Base-by-base conservation (phyloP, 2,113 vertebrate species). In the Percina caprodes region DNA sequence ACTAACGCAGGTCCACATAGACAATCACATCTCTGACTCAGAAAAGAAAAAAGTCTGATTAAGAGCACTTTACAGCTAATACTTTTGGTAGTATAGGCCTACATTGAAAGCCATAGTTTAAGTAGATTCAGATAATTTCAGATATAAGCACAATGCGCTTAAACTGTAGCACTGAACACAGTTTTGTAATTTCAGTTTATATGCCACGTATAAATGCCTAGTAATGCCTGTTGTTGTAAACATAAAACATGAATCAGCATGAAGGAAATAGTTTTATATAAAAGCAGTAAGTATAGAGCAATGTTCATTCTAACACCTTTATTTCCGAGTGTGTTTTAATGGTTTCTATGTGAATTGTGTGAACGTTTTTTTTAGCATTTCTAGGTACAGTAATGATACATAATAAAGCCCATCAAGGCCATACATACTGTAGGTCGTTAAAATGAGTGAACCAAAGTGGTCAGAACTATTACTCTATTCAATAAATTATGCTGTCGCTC, bases 1-100 rank as follows among this genome's bases (percentile, higher is more conserved):
- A 3, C 56, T 55, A 30, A 52, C 69, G 63, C 67, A 75, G 8
- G 58, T 78, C 61, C 42, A 68, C 42, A 65, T 30, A 83, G 54
- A 69, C 35, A 68, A 62, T 58, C 45, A 55, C 14, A 35, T 45
- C 45, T 65, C 48, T 9, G 16, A 60, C 45, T 67, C 9, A 35
- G 10, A 55, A 48, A 58, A 10, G 30, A 33, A 15, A 21, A 18
- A 7, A 21, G 12, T 39, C 33, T 9, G 13, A 65, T 55, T 62
- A 16, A 63, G n/a, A 24, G 2, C 45, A 52, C 33, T 68, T 42
- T 18, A 8, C 23, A 78, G 18, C 23, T 30, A 52, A 12, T 8
- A 30, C 3, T 60, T 51, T 11, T 26, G 42, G 18, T 19, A n/a
- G 39, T 42, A 42, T 42, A 30, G 30, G 30, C 30, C 30, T 30